Base-by-base conservation (phyloP, 2,797 vertebrate genomes). In the Chloroceryle inda region DNA sequence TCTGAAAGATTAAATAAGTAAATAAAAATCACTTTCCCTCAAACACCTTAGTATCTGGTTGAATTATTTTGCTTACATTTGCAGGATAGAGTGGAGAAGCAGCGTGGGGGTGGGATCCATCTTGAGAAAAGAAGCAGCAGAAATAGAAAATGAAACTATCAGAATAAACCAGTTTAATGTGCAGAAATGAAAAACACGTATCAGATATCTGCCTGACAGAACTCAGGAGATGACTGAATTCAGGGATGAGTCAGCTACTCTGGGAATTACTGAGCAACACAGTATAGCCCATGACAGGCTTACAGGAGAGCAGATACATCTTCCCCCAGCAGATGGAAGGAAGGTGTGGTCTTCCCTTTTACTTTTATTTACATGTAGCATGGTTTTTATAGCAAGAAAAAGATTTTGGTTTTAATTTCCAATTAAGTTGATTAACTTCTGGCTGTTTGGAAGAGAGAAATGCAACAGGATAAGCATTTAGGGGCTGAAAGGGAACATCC, bases 161-260 rank as follows among this genome's bases (percentile, higher is more conserved):
- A 49, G 24, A 49, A 49, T 26, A 26, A 49, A 49, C 8, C 47
- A 49, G 37, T 81, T 90, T 94, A 62, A 8, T 55, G 18, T 73
- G 23, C 90, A 37, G 58, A 80, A 84, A 62, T 81, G 61, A n/a
- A 83, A 66, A 87, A 50, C 31, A 23, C 26, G 64, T 83, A 59
- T 27, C 44, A 81, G 61, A 66, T 77, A 68, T 62, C 63, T 93
- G 50, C 38, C 74, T 89, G 38, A 52, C 66, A 58, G 74, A 59
- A 73, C 67, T 82, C 67, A 8, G 67, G 80, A 75, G 55, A 76
- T 75, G 35, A 10, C 14, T 71, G 74, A 93, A 88, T 89, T 91
- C 29, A 82, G 50, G 50, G 3, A 61, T 97, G 91, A 94, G 78
- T 95, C 84, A 89, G 77, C 86, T 95, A 9, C 71, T 38, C 21